Base-by-base conservation (phyloP, 1,140 invertebrate genomes). In the Sitodiplosis mosellana region DNA sequence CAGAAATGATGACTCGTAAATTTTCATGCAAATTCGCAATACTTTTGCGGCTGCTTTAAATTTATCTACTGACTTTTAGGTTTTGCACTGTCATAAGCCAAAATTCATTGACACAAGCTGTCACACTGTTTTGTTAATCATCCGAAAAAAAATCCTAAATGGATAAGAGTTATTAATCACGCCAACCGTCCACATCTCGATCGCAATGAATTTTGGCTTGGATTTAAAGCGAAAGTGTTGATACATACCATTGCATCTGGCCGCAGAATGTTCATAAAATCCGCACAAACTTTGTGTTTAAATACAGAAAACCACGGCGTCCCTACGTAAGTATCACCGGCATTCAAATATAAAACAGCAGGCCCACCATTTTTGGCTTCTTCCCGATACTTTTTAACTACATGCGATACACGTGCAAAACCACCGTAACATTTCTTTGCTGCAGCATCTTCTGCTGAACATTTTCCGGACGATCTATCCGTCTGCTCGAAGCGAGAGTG, bases 271-370 rank as follows among this genome's bases (percentile, higher is more conserved):
- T 89, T 87, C 15, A 91, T 66, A 56, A 93, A 86, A 17, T 77
- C 73, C 0, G 80, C 67, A 1, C 81, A 77, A 2, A 85, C 78
- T 51, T 72, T 69, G 73, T 81, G 87, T 56, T 83, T 83, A 60
- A 80, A 81, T 0, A 83, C 58, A 2, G 75, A 79, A 60, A 84
- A 92, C 80, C 80, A 90, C 0, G 79, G 69, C 0, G 85, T 86
- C 0, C 89, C 90, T 18, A 88, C 86, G 58, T 81, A 93, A 6
- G 84, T 91, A 57, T 93, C 90, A 0, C 90, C 90, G 1, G 83
- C 89, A 27, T 27, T 27, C 10, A 27, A 27, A 54, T 81, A 82
- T 1, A 88, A 54, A 0, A 78, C 76, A n/a, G 81, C 75, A 4
- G 71, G 69, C 20, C 67, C 60, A 0, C 65, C 66, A 6, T 69